A percentile compares a stretch with the other conserved stretches of the same genome.
Conservation (phyloP, 2,888 invertebrate species). For the Noctua janthina region DNA sequence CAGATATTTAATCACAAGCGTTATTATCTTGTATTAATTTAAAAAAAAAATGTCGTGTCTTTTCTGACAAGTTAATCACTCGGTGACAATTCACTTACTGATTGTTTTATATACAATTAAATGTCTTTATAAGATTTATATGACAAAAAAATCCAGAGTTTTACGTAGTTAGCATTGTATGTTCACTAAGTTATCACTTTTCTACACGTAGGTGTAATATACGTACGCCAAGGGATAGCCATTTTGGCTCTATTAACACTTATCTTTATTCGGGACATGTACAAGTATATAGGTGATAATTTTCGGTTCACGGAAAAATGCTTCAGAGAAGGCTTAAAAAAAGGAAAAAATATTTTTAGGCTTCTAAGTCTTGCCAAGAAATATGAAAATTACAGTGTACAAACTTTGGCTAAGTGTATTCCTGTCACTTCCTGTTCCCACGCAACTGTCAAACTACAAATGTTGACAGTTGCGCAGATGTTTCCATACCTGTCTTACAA, state of each 20-base stretch:
- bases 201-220: slow-evolving; percentile 33
- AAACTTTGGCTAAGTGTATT: background rate
- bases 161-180: background rate
- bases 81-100: background rate
- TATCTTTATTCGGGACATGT: slow-evolving; percentile 40
- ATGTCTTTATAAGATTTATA: background rate
- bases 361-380: background rate
- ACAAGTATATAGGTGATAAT: slow-evolving; percentile 37
- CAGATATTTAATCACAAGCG: slow-evolving; percentile 1
- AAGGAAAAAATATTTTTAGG: background rate
- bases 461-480: no score
- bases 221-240: slow-evolving; percentile 1
- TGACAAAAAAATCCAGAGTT: background rate
- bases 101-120: slow-evolving; percentile 9
- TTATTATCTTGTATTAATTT: background rate
- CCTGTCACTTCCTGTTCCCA: background rate
- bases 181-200: slow-evolving; percentile 35
- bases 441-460: background rate
- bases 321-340: background rate
- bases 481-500: no score
- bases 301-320: slow-evolving; percentile 41
- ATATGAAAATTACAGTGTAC: background rate
- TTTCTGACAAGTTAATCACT: slow-evolving; percentile 32
- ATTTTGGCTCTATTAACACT: slow-evolving; percentile 54
- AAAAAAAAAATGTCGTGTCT: background rate